Evolutionary conservation across 2,888 invertebrate genomes (phyloP).

Genomic region (Platynereis dumerilii): DNA sequence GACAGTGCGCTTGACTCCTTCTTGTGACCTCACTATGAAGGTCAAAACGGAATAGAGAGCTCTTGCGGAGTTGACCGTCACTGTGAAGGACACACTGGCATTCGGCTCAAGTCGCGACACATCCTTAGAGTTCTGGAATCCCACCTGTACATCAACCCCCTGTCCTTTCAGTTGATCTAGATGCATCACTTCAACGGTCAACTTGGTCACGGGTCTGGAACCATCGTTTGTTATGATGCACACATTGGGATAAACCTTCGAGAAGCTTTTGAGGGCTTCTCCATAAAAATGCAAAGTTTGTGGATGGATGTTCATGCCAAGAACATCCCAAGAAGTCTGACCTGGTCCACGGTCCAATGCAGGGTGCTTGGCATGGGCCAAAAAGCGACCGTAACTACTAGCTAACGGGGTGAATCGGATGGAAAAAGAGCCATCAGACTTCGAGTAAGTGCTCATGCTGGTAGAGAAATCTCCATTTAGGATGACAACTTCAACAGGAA

Average conservation of each 20-base stretch:
- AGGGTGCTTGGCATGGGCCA: constrained; percentile 4
- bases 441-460: neutral
- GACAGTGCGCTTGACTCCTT: neutral
- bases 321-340: neutral
- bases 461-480: neutral
- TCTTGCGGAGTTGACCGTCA: neutral
- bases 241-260: neutral
- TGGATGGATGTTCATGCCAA: constrained; percentile 12
- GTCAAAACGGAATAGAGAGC: neutral
- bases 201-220: neutral
- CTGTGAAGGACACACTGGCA: neutral
- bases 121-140: neutral
- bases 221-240: constrained; percentile 11
- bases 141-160: neutral
- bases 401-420: neutral
- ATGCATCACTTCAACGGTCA: neutral
- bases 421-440: constrained; percentile 7
- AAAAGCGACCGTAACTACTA: constrained; percentile 1
- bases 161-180: neutral
- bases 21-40: neutral
- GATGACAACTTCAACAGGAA: constrained; percentile 15
- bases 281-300: neutral
- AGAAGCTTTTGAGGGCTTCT: neutral
- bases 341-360: neutral
- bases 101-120: neutral